Conservation (phyloP, 1,140 invertebrate genomes). For the Bombus confusus region DNA sequence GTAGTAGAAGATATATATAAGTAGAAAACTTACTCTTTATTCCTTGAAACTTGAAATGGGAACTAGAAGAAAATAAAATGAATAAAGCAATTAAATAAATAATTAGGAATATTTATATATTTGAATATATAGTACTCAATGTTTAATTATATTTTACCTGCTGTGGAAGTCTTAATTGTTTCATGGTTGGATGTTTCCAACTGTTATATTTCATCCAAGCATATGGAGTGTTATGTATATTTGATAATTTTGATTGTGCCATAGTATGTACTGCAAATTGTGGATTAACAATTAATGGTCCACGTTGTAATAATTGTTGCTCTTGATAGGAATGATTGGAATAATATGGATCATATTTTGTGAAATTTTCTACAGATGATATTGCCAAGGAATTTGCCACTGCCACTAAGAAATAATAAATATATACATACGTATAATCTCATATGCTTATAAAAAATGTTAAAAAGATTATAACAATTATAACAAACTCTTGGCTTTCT, state of each 20-base stretch:
- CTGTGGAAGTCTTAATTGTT: constrained; percentile 63
- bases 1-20: not conserved
- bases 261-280: constrained; percentile 53
- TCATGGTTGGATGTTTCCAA: constrained; percentile 64
- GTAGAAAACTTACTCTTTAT: constrained; percentile 42
- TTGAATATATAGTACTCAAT: not conserved
- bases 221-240: constrained; percentile 35
- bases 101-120: not conserved
- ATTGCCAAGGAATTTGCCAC: constrained; percentile 70
- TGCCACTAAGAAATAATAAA: constrained; percentile 62
- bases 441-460: not conserved
- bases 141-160: constrained; percentile 53
- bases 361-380: constrained; percentile 55
- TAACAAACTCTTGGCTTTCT: constrained; percentile 71
- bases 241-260: constrained; percentile 49
- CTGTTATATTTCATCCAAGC: constrained; percentile 60
- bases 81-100: constrained; percentile 9
- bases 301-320: constrained; percentile 68
- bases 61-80: constrained; percentile 23
- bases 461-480: constrained; percentile 14
- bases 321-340: constrained; percentile 68
- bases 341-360: constrained; percentile 69
- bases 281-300: constrained; percentile 56
- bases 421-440: constrained; percentile 36
- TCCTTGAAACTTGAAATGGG: constrained; percentile 31